These are phyloP conservation scores for Megatriorchis doriae DNA, from an alignment of 2,113 vertebrate species.

Conservation along the genomic window DNA sequence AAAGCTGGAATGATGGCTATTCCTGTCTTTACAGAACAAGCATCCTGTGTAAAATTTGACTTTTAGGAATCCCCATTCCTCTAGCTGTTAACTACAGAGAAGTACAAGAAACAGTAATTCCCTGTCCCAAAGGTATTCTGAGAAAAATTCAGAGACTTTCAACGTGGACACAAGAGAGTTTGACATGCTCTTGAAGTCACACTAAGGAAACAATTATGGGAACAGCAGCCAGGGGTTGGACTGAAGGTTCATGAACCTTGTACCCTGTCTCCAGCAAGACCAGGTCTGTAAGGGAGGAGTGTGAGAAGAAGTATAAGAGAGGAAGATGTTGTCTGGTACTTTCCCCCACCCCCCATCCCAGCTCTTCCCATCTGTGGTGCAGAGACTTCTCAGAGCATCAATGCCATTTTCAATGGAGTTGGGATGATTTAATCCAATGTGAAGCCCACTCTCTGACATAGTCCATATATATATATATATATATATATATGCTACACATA, in stretches of 20 bases:
- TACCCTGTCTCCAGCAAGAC: neutral
- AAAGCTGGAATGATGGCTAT: neutral
- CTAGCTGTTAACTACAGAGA: neutral
- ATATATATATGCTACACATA: no score
- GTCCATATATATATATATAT: rapidly evolving
- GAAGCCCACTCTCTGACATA: neutral
- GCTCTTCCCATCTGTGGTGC: neutral
- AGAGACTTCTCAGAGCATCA: neutral
- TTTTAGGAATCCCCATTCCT: neutral
- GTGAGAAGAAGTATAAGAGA: neutral
- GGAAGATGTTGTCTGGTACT: neutral
- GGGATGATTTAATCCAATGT: neutral
- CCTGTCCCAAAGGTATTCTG: neutral
- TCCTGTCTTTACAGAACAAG: neutral
- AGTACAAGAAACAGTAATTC: neutral
- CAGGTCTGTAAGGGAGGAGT: neutral
- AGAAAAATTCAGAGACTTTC: neutral
- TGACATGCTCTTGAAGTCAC: neutral
- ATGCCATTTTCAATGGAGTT: neutral
- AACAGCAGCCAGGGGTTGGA: neutral
- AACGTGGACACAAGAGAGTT: neutral
- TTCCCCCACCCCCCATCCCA: neutral
- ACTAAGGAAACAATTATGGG: neutral
- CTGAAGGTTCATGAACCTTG: neutral
- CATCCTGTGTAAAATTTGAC: neutral